Evolutionary conservation across 2,113 vertebrate genomes (phyloP).

Genomic region (Colius striatus): DNA sequence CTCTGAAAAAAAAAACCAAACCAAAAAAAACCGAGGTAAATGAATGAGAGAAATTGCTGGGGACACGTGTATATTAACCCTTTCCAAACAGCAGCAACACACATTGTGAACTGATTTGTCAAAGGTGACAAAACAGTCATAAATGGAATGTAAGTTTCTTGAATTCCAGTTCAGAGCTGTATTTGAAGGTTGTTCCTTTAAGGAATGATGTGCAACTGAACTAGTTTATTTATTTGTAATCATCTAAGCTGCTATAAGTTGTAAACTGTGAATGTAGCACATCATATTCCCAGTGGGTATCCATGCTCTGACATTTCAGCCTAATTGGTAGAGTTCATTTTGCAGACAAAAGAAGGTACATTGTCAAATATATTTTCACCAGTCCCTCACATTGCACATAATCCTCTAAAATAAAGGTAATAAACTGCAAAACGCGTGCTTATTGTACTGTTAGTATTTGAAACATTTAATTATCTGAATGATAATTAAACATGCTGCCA

Average conservation of each 20-base stretch:
- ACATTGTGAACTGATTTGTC: neutral
- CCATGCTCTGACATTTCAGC: neutral
- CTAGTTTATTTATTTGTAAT: neutral
- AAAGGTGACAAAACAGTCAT: neutral
- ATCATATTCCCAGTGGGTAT: neutral
- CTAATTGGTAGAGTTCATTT: neutral
- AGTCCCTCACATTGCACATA: neutral
- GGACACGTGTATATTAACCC: neutral
- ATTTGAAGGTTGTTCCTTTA: neutral
- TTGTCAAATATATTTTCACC: neutral
- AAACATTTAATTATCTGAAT: slow-evolving; percentile 29
- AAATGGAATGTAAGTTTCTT: neutral
- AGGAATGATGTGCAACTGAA: neutral
- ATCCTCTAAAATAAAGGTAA: slow-evolving; percentile 54
- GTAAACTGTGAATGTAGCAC: neutral
- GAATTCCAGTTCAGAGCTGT: accelerated
- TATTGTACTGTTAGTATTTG: slow-evolving; percentile 4
- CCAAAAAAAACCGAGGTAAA: neutral
- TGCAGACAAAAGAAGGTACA: neutral
- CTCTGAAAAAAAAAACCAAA: neutral
- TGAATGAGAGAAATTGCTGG: neutral
- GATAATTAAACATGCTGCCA: slow-evolving; percentile 57
- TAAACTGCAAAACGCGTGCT: slow-evolving; percentile 44
- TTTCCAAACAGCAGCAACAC: neutral
- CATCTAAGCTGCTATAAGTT: neutral